These are phyloP conservation scores for Myripristis murdjan DNA, from an alignment of 2,797 vertebrate species.

Conservation along the genomic window DNA sequence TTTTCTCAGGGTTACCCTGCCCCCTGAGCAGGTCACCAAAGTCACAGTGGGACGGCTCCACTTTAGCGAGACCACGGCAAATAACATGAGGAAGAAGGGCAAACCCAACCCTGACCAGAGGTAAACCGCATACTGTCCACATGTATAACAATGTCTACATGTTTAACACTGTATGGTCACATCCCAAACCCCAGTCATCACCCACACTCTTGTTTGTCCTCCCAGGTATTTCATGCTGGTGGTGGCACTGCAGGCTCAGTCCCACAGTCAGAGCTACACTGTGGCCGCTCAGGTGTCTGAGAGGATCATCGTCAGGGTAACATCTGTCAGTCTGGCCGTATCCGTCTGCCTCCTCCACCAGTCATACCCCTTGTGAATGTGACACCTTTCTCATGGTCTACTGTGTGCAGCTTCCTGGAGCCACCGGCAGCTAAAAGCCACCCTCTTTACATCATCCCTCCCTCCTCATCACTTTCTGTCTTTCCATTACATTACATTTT, in stretches of 20 bases:
- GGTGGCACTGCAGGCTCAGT: conserved; percentile 95
- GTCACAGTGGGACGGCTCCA: conserved; percentile 97
- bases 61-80: conserved; percentile 98
- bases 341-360: conserved; percentile 86
- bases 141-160: neutral
- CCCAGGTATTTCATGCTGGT: conserved; percentile 98
- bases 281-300: conserved; percentile 97
- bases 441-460: conserved; percentile 1
- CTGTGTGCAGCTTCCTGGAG: conserved; percentile 20
- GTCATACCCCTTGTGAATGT: conserved; percentile 77
- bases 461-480: conserved; percentile 21
- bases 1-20: conserved; percentile 90
- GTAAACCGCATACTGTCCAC: conserved; percentile 71
- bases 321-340: conserved; percentile 86
- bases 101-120: conserved; percentile 99
- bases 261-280: conserved; percentile 96
- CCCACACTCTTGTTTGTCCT: conserved; percentile 12
- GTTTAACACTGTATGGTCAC: neutral
- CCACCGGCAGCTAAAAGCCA: conserved; percentile 6
- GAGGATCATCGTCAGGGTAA: conserved; percentile 99
- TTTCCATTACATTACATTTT: conserved; percentile 26
- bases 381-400: conserved; percentile 50
- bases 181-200: neutral
- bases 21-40: conserved; percentile 98
- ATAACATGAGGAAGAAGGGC: conserved; percentile 99